Evolutionary conservation across 30 jellyfish, hydroid and myxozoan genomes (phyloP).

Genomic region (Morbakka virulenta): DNA sequence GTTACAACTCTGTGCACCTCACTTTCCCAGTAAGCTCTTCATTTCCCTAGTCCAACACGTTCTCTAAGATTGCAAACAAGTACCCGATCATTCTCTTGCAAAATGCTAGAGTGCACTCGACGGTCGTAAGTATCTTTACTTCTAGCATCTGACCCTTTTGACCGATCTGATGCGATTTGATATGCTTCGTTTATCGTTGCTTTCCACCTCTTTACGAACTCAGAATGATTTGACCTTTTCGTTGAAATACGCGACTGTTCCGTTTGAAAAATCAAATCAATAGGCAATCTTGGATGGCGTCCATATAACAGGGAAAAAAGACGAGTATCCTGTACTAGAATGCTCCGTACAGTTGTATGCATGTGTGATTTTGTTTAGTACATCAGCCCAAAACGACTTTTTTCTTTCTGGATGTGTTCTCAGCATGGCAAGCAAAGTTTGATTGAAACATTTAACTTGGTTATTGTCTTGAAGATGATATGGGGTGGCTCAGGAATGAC

Average conservation of each 20-base stretch:
- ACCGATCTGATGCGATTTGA: constrained; percentile 34
- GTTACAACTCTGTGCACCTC: neutral
- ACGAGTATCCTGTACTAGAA: constrained; percentile 42
- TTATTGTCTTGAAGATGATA: constrained; percentile 62
- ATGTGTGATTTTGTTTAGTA: constrained; percentile 26
- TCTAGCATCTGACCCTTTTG: too few species aligned
- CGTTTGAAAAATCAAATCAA: constrained; percentile 11
- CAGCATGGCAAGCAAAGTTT: constrained; percentile 37
- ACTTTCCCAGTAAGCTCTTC: constrained; percentile 15
- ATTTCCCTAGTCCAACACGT: constrained; percentile 31
- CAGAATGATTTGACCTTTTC: neutral
- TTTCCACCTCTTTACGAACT: constrained; percentile 2
- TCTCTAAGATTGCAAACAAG: neutral
- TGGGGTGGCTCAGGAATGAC: constrained; percentile 44
- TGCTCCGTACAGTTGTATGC: constrained; percentile 43
- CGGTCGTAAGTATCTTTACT: too few species aligned
- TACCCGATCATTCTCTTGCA: neutral
- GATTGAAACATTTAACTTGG: constrained; percentile 45
- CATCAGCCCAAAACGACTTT: constrained; percentile 43
- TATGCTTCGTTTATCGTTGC: constrained; percentile 7
- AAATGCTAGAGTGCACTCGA: too few species aligned
- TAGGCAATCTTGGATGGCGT: constrained; percentile 21
- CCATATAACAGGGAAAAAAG: constrained; percentile 36
- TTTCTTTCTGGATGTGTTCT: constrained; percentile 38
- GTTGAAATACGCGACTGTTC: constrained; percentile 13